These are phyloP conservation scores for Agapornis canus DNA, from an alignment of 2,797 vertebrate species.

Conservation along the genomic window DNA sequence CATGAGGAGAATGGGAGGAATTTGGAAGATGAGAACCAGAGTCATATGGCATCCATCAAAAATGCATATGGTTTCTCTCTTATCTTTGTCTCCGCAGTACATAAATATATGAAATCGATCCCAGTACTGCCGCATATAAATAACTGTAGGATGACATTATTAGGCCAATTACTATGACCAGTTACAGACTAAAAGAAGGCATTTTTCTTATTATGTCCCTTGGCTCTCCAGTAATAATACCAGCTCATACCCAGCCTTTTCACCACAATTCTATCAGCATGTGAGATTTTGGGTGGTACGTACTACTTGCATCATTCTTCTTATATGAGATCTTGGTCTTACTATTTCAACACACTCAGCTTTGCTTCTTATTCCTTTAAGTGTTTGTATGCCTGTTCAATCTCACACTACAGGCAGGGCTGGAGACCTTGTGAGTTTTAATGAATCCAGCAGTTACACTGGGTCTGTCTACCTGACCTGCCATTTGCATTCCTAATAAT, in stretches of 20 bases:
- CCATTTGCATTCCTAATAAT: not conserved
- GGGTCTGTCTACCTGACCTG: not conserved
- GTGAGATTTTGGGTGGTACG: not conserved
- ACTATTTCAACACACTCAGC: not conserved
- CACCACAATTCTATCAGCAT: not conserved
- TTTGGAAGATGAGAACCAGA: slow-evolving; percentile 3
- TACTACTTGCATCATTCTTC: not conserved
- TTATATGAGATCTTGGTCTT: not conserved
- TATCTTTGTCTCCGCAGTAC: not conserved
- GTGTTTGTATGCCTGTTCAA: not conserved
- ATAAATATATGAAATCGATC: not conserved
- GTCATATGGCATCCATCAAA: slow-evolving; percentile 38
- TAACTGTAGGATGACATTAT: not conserved
- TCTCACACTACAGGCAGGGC: not conserved
- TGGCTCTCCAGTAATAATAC: not conserved
- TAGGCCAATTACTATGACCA: not conserved
- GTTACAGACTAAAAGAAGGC: not conserved
- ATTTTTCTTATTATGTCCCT: not conserved
- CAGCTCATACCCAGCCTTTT: not conserved
- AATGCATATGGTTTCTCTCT: slow-evolving; percentile 23
- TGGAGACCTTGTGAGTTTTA: not conserved
- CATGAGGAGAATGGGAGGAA: slow-evolving; percentile 30
- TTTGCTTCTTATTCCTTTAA: not conserved
- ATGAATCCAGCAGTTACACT: not conserved
- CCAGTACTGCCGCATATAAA: not conserved